phyloP scores from a whole-genome alignment of 2,113 vertebrate genomes.

The Climacteris rufus region DNA sequence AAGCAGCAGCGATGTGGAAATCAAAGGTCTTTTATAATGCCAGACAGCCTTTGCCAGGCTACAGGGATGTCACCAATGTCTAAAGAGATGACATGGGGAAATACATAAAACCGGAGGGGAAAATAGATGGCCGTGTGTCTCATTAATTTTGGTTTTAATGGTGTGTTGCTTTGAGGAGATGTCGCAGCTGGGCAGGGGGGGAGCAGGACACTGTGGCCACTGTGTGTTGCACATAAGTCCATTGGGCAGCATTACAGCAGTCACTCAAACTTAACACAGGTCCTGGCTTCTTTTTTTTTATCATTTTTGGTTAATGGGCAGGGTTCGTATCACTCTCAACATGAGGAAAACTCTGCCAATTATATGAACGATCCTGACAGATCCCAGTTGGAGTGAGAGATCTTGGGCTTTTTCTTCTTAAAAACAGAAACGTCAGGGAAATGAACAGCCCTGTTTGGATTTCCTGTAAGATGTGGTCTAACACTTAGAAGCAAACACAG shows the following conservation, averaged over 20 bases:
- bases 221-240: neutral
- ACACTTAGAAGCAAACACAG: neutral
- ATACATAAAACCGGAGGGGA: slow-evolving; percentile 31
- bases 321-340: neutral
- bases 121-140: slow-evolving; percentile 15
- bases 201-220: neutral
- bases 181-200: neutral
- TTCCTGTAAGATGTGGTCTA: neutral
- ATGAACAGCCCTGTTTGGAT: neutral
- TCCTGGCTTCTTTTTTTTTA: neutral
- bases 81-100: slow-evolving; percentile 43
- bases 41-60: slow-evolving; percentile 38
- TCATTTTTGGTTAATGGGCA: neutral
- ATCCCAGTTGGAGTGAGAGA: neutral
- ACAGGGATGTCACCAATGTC: slow-evolving; percentile 21
- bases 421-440: neutral
- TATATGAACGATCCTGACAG: neutral
- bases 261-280: neutral
- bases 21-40: slow-evolving; percentile 43
- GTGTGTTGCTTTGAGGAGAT: slow-evolving; percentile 25
- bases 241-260: neutral
- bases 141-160: slow-evolving; percentile 5
- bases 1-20: slow-evolving; percentile 56
- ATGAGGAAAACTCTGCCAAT: neutral
- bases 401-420: neutral